Percentiles rank a stretch among this genome's conserved stretches.
Conservation (phyloP, 1,140 invertebrate genomes). For the Contarinia nasturtii region DNA sequence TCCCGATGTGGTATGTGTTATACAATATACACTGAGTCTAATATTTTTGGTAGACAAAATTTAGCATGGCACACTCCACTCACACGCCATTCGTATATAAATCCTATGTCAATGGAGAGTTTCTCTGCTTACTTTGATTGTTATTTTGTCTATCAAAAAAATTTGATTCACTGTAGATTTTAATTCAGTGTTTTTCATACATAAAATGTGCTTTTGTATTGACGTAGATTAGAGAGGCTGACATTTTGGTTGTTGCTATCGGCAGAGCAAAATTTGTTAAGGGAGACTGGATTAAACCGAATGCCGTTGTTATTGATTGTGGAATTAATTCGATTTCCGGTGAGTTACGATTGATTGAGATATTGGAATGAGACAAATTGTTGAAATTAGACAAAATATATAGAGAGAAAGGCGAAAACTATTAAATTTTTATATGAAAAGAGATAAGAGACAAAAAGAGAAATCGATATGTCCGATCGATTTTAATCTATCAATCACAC, state of each 20-base stretch:
- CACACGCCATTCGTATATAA: no score
- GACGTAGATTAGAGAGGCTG: constrained; percentile 46
- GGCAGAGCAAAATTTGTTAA: constrained; percentile 83
- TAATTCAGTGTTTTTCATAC: neutral
- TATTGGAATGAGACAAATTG: constrained; percentile 3
- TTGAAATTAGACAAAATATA: constrained; percentile 2
- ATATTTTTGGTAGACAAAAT: no score
- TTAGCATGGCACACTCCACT: no score
- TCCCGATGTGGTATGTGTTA: constrained; percentile 49
- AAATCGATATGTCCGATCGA: no score
- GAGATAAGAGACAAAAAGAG: neutral
- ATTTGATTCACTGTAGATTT: neutral
- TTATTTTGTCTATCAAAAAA: neutral
- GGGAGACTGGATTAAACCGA: constrained; percentile 92
- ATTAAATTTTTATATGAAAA: neutral
- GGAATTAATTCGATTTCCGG: constrained; percentile 90
- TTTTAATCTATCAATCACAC: no score
- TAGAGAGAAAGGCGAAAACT: no score
- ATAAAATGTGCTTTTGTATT: constrained; percentile 1
- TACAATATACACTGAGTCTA: neutral
- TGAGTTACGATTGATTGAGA: constrained; percentile 26
- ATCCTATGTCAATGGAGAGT: no score
- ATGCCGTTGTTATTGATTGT: constrained; percentile 98
- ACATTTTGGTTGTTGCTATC: constrained; percentile 93
- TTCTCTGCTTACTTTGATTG: no score